Conservation (phyloP, 2,888 invertebrate species). For the Acanthoscelides obtectus region DNA sequence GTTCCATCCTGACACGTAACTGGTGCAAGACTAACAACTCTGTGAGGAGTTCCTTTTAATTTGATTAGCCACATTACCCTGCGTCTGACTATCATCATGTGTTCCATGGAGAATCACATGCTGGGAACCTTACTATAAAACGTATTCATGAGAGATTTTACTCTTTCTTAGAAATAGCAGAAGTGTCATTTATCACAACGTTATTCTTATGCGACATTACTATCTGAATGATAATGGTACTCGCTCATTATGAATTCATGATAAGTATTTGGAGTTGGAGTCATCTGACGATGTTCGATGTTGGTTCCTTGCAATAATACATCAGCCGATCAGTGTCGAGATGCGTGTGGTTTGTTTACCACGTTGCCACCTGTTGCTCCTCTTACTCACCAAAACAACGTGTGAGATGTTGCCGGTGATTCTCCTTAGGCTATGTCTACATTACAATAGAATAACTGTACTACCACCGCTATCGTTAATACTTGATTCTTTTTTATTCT, state of each 20-base stretch:
- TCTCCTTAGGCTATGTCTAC: background rate
- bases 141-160: too few relatives aligned
- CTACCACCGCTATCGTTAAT: slow-evolving; percentile 1
- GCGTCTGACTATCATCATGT: too few relatives aligned
- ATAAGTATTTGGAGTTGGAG: background rate
- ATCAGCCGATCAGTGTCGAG: slow-evolving; percentile 18
- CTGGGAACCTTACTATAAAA: too few relatives aligned
- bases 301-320: slow-evolving; percentile 6
- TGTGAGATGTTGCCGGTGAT: background rate
- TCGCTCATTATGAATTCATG: background rate
- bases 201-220: background rate
- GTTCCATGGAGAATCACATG: too few relatives aligned
- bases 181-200: background rate
- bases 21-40: too few relatives aligned
- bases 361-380: slow-evolving; percentile 39
- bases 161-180: background rate
- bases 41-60: too few relatives aligned
- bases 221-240: background rate
- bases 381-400: slow-evolving; percentile 3
- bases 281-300: background rate
- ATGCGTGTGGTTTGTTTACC: slow-evolving; percentile 30
- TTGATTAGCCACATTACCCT: too few relatives aligned
- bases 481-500: slow-evolving; percentile 1
- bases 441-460: slow-evolving; percentile 8
- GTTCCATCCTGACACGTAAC: too few relatives aligned